These are phyloP conservation scores for Drosophila mayaguana DNA, from an alignment of 2,888 invertebrate species.

Conservation along the genomic window DNA sequence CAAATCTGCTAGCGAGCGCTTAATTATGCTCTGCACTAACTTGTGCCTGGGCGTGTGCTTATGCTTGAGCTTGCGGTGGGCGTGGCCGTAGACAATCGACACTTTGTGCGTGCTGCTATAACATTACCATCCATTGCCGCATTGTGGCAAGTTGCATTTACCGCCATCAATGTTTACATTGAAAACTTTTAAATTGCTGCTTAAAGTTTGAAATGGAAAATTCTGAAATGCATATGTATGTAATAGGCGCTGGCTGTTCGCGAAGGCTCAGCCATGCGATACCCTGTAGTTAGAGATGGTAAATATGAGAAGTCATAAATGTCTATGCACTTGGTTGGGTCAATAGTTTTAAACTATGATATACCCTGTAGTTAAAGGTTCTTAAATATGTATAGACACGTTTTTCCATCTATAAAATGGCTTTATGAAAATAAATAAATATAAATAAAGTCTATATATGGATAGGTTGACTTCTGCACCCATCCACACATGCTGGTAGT, in stretches of 20 bases:
- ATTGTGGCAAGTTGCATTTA: slow-evolving; percentile 30
- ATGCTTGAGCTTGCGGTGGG: slow-evolving; percentile 1
- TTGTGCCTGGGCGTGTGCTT: slow-evolving; percentile 7
- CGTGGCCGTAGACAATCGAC: slow-evolving; percentile 29
- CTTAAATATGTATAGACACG: too few species aligned
- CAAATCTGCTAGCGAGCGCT: slow-evolving; percentile 62
- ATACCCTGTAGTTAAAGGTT: slow-evolving; percentile 10
- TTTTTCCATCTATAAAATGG: too few species aligned
- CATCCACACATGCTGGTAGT: background rate
- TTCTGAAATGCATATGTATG: background rate
- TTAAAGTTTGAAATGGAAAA: slow-evolving; percentile 9
- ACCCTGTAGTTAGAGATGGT: slow-evolving; percentile 10
- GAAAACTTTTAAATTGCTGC: slow-evolving; percentile 25
- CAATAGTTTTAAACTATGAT: background rate
- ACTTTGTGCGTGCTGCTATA: slow-evolving; percentile 21
- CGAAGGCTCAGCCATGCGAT: background rate
- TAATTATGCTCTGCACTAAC: slow-evolving; percentile 56
- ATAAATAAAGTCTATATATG: too few species aligned
- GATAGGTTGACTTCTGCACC: background rate
- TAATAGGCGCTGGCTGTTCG: too few species aligned
- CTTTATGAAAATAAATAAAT: too few species aligned
- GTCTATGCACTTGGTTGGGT: too few species aligned
- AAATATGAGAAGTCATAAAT: too few species aligned
- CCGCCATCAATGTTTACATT: slow-evolving; percentile 40
- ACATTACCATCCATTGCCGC: slow-evolving; percentile 22